phyloP scores from a whole-genome alignment of 23 tunicate species.

The Diplosoma virens region DNA sequence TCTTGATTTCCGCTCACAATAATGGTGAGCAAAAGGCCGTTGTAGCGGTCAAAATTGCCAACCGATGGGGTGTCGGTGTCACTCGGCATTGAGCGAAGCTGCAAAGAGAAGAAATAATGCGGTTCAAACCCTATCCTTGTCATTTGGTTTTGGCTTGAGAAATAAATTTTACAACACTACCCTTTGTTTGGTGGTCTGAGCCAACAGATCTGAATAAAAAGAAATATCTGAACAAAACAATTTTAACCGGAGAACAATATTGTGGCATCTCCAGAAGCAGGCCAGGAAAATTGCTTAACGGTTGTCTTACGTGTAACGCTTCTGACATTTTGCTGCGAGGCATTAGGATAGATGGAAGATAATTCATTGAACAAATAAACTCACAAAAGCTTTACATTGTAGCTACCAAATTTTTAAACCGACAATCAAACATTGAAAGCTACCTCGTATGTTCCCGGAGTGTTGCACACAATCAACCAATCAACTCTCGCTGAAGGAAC shows the following conservation, averaged over 20 bases:
- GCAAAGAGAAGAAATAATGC: not conserved
- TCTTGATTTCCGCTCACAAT: constrained; percentile 27
- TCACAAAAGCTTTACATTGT: not conserved
- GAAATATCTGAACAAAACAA: too few relatives aligned
- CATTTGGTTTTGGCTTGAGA: too few relatives aligned
- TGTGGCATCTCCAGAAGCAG: too few relatives aligned
- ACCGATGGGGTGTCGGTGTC: constrained; percentile 29
- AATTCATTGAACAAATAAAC: not conserved
- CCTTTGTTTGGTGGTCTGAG: too few relatives aligned
- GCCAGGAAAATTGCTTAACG: too few relatives aligned
- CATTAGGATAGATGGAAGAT: not conserved
- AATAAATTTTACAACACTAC: too few relatives aligned
- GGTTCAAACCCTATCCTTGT: too few relatives aligned
- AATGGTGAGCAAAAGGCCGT: constrained; percentile 35
- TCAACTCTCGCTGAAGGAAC: constrained; percentile 50
- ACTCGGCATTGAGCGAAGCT: constrained; percentile 26
- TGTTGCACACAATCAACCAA: constrained; percentile 68
- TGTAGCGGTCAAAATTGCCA: constrained; percentile 36
- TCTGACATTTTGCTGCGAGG: not conserved
- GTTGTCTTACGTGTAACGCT: not conserved
- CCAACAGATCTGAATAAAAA: too few relatives aligned
- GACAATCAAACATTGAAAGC: too few relatives aligned
- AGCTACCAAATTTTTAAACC: constrained; percentile 29
- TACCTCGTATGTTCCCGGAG: constrained; percentile 62
- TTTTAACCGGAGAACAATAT: too few relatives aligned